Conservation (phyloP, 64 coral and sea anemone genomes). For the Actinia tenebrosa region DNA sequence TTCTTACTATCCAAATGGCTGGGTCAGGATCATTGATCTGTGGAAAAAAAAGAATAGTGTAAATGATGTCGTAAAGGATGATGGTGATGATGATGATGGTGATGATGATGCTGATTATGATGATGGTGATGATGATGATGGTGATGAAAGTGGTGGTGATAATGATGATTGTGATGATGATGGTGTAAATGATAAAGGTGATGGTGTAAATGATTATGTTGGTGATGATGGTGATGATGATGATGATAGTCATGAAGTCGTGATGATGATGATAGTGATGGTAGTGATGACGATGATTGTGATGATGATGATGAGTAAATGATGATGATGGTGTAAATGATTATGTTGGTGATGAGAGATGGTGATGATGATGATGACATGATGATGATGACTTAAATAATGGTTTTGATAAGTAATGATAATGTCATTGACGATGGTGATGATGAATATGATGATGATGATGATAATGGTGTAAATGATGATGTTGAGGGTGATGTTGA, state of each 20-base stretch:
- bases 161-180: background rate
- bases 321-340: background rate
- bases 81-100: too few species aligned
- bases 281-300: background rate
- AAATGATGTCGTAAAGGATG: background rate
- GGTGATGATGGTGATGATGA: too few species aligned
- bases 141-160: background rate
- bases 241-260: background rate
- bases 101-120: too few species aligned
- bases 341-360: background rate
- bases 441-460: background rate
- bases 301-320: background rate
- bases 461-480: background rate
- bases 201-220: background rate
- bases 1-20: slow-evolving; percentile 50
- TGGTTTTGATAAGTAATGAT: background rate
- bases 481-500: too few species aligned
- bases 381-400: background rate
- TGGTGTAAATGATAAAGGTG: background rate
- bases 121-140: background rate
- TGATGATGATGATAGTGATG: background rate
- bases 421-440: background rate
- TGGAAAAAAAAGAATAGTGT: background rate
- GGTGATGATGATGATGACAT: background rate
- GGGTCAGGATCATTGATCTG: slow-evolving; percentile 67